Percentiles rank a stretch among this genome's conserved stretches.
phyloP scores from a whole-genome alignment of 2,888 invertebrate genomes.

The Hipparchia sbordonii region DNA sequence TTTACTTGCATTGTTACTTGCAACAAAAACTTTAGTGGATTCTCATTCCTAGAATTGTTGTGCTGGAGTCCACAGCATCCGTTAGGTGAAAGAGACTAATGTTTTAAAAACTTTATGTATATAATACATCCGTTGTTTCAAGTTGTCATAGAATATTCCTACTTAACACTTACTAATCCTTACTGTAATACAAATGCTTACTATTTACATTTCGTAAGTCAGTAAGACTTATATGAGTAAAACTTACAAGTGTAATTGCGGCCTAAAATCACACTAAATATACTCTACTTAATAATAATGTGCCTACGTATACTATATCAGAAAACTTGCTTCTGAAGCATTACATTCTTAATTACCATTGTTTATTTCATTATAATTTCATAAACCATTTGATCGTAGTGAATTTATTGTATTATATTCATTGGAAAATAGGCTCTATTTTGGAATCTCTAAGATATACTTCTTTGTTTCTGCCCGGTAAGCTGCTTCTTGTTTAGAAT shows the following conservation, averaged over 20 bases:
- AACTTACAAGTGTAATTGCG: too few relatives aligned
- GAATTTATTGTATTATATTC: background rate
- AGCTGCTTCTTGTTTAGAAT: slow-evolving; percentile 60
- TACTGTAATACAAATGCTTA: too few relatives aligned
- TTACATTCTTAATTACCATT: too few relatives aligned
- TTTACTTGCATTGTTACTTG: slow-evolving; percentile 15
- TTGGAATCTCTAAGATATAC: slow-evolving; percentile 7
- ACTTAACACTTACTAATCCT: too few relatives aligned
- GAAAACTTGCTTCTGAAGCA: too few relatives aligned
- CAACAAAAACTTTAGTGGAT: slow-evolving; percentile 16
- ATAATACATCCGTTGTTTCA: background rate
- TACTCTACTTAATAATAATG: too few relatives aligned
- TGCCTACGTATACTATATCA: too few relatives aligned
- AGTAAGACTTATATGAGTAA: too few relatives aligned
- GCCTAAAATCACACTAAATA: too few relatives aligned
- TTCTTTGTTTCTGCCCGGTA: slow-evolving; percentile 1
- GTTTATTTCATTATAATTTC: too few relatives aligned
- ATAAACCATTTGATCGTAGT: too few relatives aligned
- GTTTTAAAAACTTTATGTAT: background rate
- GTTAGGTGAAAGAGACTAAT: background rate
- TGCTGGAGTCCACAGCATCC: background rate
- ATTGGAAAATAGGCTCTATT: slow-evolving; percentile 15
- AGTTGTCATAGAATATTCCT: background rate
- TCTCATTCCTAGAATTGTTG: slow-evolving; percentile 3
- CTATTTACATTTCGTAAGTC: too few relatives aligned